Evolutionary conservation across 1,140 invertebrate species (phyloP).

Genomic region (Batillaria attramentaria): DNA sequence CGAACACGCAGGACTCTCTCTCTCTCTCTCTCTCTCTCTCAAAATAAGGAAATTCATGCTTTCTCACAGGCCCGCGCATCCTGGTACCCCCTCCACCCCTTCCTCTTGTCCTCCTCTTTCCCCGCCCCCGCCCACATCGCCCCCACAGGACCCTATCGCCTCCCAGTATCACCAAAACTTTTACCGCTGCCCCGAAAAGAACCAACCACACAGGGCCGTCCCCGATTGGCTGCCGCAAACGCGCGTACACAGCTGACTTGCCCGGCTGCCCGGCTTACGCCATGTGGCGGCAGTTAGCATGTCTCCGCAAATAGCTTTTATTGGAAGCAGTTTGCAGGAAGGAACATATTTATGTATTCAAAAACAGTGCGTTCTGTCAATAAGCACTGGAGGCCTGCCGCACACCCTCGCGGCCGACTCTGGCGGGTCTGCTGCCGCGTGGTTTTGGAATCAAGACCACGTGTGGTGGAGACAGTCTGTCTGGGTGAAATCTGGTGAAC

Average conservation of each 20-base stretch:
- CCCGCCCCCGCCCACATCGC: too few relatives aligned
- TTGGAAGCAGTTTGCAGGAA: constrained; percentile 31
- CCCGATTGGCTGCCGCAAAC: too few relatives aligned
- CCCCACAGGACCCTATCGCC: too few relatives aligned
- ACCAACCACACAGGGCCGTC: too few relatives aligned
- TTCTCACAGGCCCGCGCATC: too few relatives aligned
- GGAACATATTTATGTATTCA: constrained; percentile 38
- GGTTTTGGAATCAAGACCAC: constrained; percentile 13
- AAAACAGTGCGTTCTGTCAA: neutral
- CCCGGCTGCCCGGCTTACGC: neutral
- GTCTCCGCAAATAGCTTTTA: constrained; percentile 29
- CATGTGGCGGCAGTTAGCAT: constrained; percentile 3
- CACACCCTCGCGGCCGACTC: neutral
- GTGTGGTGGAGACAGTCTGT: neutral
- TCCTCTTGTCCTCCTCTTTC: too few relatives aligned
- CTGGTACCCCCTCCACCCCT: too few relatives aligned
- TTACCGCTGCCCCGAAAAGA: too few relatives aligned
- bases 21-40: neutral
- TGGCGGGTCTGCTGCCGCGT: neutral
- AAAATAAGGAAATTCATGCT: too few relatives aligned
- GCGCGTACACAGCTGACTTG: too few relatives aligned
- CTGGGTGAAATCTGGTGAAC: constrained; percentile 13
- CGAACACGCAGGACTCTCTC: neutral
- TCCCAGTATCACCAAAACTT: too few relatives aligned
- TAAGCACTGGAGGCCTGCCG: neutral